Evolutionary conservation across 2,113 vertebrate genomes (phyloP).

Genomic region (Neolamprologus falcicula): DNA sequence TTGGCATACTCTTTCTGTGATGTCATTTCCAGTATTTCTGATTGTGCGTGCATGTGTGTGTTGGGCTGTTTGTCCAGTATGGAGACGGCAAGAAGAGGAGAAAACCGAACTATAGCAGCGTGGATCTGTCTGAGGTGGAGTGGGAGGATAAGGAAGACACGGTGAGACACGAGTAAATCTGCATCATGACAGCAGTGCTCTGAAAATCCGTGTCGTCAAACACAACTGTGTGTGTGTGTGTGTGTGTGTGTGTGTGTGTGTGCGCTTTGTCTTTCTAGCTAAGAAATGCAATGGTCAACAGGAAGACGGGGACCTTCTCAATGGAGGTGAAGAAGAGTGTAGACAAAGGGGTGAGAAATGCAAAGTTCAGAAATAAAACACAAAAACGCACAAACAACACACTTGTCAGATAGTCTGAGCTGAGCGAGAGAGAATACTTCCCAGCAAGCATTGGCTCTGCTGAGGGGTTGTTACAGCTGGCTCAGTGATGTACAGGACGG

Average conservation of each 20-base stretch:
- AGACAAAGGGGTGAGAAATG: constrained; percentile 89
- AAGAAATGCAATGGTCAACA: constrained; percentile 97
- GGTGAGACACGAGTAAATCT: constrained; percentile 68
- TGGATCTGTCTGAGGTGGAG: constrained; percentile 96
- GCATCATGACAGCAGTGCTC: too few species aligned
- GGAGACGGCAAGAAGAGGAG: constrained; percentile 91
- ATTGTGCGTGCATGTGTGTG: neutral
- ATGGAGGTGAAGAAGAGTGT: constrained; percentile 99
- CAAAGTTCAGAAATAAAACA: neutral
- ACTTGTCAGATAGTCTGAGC: neutral
- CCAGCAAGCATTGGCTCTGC: constrained; percentile 30
- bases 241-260: neutral
- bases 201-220: neutral
- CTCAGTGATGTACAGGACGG: constrained; percentile 30
- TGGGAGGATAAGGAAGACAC: constrained; percentile 96
- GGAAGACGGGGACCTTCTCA: constrained; percentile 93
- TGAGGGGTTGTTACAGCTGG: constrained; percentile 41
- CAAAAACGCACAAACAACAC: neutral
- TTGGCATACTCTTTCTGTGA: neutral
- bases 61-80: constrained; percentile 71
- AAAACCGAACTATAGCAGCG: constrained; percentile 94
- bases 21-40: neutral
- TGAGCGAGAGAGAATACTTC: constrained; percentile 18
- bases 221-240: neutral
- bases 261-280: constrained; percentile 66